These are phyloP conservation scores for Polypterus senegalus DNA, from an alignment of 2,113 vertebrate genomes.

Conservation along the genomic window DNA sequence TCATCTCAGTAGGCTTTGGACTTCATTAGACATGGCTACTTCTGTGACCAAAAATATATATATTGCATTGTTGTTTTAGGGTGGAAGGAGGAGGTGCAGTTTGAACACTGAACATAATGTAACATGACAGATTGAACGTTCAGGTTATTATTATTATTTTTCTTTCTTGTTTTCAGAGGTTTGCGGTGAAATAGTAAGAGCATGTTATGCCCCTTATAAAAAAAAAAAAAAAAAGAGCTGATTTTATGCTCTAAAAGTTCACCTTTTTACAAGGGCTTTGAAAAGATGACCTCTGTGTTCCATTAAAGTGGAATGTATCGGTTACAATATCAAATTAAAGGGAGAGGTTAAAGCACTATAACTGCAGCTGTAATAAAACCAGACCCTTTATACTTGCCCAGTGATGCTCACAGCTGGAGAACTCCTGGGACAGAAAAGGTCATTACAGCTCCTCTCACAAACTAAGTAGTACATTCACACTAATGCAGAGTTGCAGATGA, in stretches of 20 bases:
- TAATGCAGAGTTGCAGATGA: not conserved
- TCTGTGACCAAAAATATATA: slow-evolving; percentile 12
- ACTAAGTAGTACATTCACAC: slow-evolving; percentile 10
- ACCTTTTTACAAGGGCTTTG: slow-evolving; percentile 11
- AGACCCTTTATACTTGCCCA: slow-evolving; percentile 14
- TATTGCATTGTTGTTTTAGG: slow-evolving; percentile 3
- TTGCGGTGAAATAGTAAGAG: not conserved
- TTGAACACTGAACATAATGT: slow-evolving; percentile 4
- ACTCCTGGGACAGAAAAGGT: slow-evolving; percentile 6
- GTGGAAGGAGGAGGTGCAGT: not conserved
- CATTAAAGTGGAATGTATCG: slow-evolving; percentile 39
- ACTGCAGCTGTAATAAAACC: slow-evolving; percentile 14
- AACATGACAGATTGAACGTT: slow-evolving; percentile 4
- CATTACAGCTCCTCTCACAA: slow-evolving; percentile 1
- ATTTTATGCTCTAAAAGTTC: slow-evolving; percentile 3
- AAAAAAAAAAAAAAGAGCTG: not conserved
- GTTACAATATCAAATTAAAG: slow-evolving; percentile 33
- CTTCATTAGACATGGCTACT: not conserved
- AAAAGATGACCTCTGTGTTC: slow-evolving; percentile 24
- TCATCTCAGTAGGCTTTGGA: not conserved
- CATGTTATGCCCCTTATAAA: not conserved
- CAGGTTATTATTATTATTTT: not conserved
- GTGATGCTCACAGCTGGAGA: slow-evolving; percentile 12
- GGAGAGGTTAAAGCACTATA: slow-evolving; percentile 7
- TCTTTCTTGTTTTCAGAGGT: not conserved